phyloP scores from a whole-genome alignment of 2,888 invertebrate species.

The Drosophila sordidapex region DNA sequence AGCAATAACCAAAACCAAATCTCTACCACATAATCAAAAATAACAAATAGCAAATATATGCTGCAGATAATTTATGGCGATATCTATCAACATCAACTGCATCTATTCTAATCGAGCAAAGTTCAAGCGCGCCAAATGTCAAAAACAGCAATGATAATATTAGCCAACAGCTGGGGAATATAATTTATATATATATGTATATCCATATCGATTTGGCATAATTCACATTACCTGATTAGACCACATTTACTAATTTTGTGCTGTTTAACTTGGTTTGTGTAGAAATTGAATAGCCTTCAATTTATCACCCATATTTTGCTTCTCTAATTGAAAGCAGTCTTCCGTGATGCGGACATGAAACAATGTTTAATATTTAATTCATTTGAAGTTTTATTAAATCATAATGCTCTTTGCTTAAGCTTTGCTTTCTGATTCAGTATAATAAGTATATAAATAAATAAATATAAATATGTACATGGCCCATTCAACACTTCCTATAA shows the following conservation, averaged over 20 bases:
- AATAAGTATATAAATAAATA: background rate
- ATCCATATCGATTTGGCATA: constrained; percentile 10
- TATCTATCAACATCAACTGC: constrained; percentile 43
- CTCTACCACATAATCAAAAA: constrained; percentile 45
- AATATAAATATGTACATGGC: background rate
- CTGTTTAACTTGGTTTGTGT: background rate
- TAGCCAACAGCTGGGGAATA: constrained; percentile 10
- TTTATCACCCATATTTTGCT: background rate
- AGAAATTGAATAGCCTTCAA: background rate
- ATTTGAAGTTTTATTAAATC: background rate
- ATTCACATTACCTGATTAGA: background rate
- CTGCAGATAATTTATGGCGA: background rate
- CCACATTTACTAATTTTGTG: background rate
- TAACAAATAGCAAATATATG: constrained; percentile 29
- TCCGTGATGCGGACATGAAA: background rate
- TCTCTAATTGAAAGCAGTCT: background rate
- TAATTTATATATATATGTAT: background rate
- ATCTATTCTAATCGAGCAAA: constrained; percentile 13
- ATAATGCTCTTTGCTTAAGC: background rate
- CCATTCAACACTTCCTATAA: constrained; percentile 8
- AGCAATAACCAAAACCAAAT: constrained; percentile 55
- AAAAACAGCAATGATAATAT: constrained; percentile 9
- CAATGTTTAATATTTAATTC: background rate
- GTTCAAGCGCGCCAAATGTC: constrained; percentile 19
- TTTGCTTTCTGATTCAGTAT: background rate